phyloP scores from a whole-genome alignment of 2,113 vertebrate genomes.

The Campylomormyrus numenius region DNA sequence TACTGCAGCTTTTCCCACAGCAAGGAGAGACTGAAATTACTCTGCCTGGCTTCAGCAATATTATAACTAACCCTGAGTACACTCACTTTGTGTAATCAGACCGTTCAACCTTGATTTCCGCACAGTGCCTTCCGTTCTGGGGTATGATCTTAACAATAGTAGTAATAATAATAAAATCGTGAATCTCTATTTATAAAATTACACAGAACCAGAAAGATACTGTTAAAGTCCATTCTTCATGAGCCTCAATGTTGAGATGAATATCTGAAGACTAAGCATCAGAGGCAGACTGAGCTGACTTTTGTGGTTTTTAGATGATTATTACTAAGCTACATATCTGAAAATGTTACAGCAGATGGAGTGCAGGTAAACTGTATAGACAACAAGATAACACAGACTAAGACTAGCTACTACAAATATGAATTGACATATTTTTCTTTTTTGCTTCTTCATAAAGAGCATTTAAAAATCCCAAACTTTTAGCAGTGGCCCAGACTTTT shows the following conservation, averaged over 20 bases:
- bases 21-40: background rate
- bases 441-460: background rate
- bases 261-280: background rate
- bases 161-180: background rate
- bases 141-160: background rate
- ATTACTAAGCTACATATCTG: background rate
- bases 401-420: background rate
- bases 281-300: background rate
- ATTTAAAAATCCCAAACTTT: background rate
- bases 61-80: background rate
- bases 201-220: background rate
- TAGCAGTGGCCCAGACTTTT: background rate
- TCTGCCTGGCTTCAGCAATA: background rate
- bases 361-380: background rate
- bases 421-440: background rate
- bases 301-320: background rate
- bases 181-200: background rate
- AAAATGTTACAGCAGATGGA: background rate
- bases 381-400: background rate
- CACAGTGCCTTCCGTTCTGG: background rate
- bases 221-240: background rate
- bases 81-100: background rate
- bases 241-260: background rate
- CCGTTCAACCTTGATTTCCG: background rate
- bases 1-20: background rate